Percentiles rank a stretch among this genome's conserved stretches.
Conservation (phyloP, 2,888 invertebrate genomes). For the Anthophora plumipes region DNA sequence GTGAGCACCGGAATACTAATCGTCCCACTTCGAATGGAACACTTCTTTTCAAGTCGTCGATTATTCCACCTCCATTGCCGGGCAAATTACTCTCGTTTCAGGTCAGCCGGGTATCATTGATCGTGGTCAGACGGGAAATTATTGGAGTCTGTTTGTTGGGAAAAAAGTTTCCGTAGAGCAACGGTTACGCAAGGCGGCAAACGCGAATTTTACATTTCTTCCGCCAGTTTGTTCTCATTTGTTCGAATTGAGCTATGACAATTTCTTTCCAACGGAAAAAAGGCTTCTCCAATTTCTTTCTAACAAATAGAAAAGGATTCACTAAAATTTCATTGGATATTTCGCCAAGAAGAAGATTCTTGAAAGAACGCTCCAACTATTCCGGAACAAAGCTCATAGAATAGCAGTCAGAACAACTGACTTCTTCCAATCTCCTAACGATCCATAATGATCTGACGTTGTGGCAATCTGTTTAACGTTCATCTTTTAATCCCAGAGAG, state of each 20-base stretch:
- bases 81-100: neutral
- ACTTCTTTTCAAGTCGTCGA: constrained; percentile 32
- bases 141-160: no score
- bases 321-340: no score
- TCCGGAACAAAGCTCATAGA: no score
- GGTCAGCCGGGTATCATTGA: neutral
- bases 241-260: no score
- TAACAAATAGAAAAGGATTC: no score
- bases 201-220: neutral
- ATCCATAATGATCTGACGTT: neutral
- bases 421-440: neutral
- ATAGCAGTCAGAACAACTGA: no score
- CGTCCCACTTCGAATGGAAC: constrained; percentile 51
- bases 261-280: no score
- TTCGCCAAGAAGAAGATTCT: neutral
- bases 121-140: neutral
- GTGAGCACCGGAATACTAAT: constrained; percentile 68
- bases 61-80: neutral
- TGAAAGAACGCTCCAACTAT: neutral
- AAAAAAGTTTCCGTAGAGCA: neutral
- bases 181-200: neutral
- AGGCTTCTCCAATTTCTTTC: no score
- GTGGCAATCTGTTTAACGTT: neutral
- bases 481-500: constrained; percentile 7
- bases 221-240: no score